Evolutionary conservation across 2,113 vertebrate genomes (phyloP).

Genomic region (Albula goreensis): DNA sequence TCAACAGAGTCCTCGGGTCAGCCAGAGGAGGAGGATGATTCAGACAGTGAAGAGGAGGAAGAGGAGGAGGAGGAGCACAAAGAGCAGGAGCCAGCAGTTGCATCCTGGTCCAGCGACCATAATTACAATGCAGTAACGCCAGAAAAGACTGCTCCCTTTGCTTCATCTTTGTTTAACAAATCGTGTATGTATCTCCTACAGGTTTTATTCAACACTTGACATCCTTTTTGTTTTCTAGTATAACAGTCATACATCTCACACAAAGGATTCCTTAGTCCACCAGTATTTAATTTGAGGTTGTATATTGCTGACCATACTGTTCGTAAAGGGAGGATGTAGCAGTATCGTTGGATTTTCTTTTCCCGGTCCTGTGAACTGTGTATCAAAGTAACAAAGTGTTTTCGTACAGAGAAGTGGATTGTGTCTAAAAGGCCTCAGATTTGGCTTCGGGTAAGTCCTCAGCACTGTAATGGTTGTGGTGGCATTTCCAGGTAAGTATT

Average conservation of each 20-base stretch:
- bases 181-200: constrained; percentile 97
- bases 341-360: background rate
- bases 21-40: constrained; percentile 47
- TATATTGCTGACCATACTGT: background rate
- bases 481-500: constrained; percentile 12
- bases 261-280: background rate
- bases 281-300: background rate
- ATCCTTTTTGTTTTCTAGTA: constrained; percentile 32
- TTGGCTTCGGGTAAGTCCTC: constrained; percentile 17
- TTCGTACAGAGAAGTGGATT: background rate
- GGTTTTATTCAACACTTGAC: constrained; percentile 68
- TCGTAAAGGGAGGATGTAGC: background rate
- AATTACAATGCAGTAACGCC: constrained; percentile 99
- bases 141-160: constrained; percentile 91
- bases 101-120: constrained; percentile 98
- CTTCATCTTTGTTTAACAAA: constrained; percentile 93
- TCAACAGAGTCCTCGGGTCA: constrained; percentile 27
- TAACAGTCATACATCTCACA: background rate
- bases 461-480: background rate
- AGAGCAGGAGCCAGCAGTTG: constrained; percentile 76
- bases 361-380: background rate
- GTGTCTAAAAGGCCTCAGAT: background rate
- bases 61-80: constrained; percentile 67
- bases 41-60: constrained; percentile 58
- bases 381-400: background rate